Evolutionary conservation across 2,113 vertebrate genomes (phyloP), one percentile per base, ranked within the genome.

Genomic region (Zosterops lateralis): DNA sequence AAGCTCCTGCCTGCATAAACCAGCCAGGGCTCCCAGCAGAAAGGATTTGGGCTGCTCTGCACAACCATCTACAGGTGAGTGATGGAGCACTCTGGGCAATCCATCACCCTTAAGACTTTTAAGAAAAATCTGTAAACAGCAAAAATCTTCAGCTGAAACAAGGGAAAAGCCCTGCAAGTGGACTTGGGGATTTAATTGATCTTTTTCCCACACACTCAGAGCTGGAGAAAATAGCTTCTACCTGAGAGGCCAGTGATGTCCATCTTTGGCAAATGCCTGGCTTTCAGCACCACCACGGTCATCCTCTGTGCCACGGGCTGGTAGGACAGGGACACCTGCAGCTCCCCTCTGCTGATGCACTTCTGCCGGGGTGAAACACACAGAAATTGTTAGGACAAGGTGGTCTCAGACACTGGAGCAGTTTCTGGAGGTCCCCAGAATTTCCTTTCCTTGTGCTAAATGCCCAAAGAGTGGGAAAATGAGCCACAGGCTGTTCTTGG

Each of bases 181-280:
- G 50, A 17, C 4, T 15, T 10, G 28, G 61, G 28, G 68, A 2
- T 7, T 65, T 18, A 3, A 3, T 6, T 65, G 12, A 1, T 17
- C 6, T 8, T 58, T 50, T 15, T 3, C 12, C 65, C 57, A n/a
- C 44, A 14, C 3, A 1, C 9, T 56, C 17, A 22, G 18, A 66
- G 94, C 54, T 81, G 96, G 91, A 96, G 97, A 96, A 97, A 98
- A 98, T 97, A 99, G 99, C 99, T 98, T 99, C 99, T 99, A 96
- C 99, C 99, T 98, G 99, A 99, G 97, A 99, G 98, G 57, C 99
- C 99, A 2, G 98, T 99, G 98, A 99, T 99, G 88, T 99, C 99
- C 98, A 99, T 99, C 98, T 99, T 99, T 61, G 99, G 99, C 93
- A 99, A 97, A 40, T 99, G 99, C 93, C 98, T 98, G 72, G 99